These are phyloP conservation scores for Cerastis rubricosa DNA, from an alignment of 2,888 invertebrate genomes.

Conservation along the genomic window DNA sequence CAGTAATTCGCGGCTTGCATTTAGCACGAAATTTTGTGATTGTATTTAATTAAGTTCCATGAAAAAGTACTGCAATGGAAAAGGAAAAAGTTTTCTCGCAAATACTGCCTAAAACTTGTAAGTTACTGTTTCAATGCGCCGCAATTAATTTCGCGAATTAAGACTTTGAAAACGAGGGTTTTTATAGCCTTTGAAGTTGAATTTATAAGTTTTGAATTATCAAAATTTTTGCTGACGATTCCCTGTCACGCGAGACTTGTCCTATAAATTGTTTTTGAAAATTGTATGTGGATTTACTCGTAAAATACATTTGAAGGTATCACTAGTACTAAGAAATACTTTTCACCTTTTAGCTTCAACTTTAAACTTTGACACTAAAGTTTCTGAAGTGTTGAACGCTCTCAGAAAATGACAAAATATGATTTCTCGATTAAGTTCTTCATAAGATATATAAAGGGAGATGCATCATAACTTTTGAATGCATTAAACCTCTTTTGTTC, in stretches of 20 bases:
- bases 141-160: slow-evolving; percentile 65
- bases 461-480: slow-evolving; percentile 47
- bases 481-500: slow-evolving; percentile 62
- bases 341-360: slow-evolving; percentile 1
- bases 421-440: slow-evolving; percentile 5
- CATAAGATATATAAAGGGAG: not conserved
- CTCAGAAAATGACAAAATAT: slow-evolving; percentile 10
- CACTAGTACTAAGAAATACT: slow-evolving; percentile 14
- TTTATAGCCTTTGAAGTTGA: slow-evolving; percentile 32
- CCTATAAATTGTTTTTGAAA: slow-evolving; percentile 12
- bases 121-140: slow-evolving; percentile 55
- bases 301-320: not conserved
- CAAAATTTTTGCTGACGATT: slow-evolving; percentile 37
- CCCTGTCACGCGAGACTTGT: slow-evolving; percentile 40
- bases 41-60: slow-evolving; percentile 84
- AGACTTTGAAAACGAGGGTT: slow-evolving; percentile 41
- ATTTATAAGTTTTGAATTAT: slow-evolving; percentile 42
- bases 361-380: slow-evolving; percentile 10
- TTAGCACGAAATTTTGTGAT: slow-evolving; percentile 84
- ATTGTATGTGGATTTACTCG: slow-evolving; percentile 15
- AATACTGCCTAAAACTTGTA: slow-evolving; percentile 68
- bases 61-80: slow-evolving; percentile 79
- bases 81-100: slow-evolving; percentile 75
- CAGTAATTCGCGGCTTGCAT: slow-evolving; percentile 79
- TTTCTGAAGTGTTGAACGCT: not conserved